Base-by-base conservation (phyloP, 2,888 invertebrate species). In the Leucoptera coffeella region DNA sequence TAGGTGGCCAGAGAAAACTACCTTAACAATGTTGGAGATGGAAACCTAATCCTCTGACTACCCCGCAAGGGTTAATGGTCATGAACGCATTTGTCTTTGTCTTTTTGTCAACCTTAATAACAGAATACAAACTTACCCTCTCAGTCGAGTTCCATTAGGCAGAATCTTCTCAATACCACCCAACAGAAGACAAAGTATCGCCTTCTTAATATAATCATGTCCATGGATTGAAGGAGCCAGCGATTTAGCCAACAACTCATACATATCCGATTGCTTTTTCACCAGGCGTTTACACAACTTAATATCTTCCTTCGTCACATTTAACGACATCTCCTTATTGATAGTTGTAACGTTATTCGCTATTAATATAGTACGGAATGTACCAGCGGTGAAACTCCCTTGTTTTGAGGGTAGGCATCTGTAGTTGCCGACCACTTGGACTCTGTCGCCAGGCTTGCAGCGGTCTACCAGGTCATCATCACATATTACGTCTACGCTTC, bases 141-240 rank as follows among this genome's bases (percentile, higher is more conserved):
- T 78, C 1, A 96, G 73, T 30, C 95, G 76, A 0, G 93, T 92
- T 27, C 94, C 94, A 58, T 94, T 96, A 2, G 85, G 82, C 33
- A 96, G 58, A 20, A 89, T 69, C 61, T 96, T 99, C 62, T 99
- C 99, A 36, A 87, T 86, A 0, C 99, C 99, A 1, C 99, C 97
- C 4, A 99, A 69, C 29, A 99, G 56, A 43, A 96, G 75, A 47
- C 96, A 96, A 14, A 99, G 69, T 32, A 99, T 88, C 0, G 99
- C 97, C 48, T 88, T 89, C 59, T 99, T 99, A 5, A 97, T 92
- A 46, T 83, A 94, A 14, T 91, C 87, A 44, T 99, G 93, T 0
- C 99, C 99, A 42, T 95, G 92, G 46, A 99, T 99, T 1, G 97
- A 95, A 0, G 99, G 99, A 0, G 99, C 99, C 27, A 99, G 60